phyloP scores from a whole-genome alignment of 2,797 vertebrate species.

The Sciurus carolinensis region DNA sequence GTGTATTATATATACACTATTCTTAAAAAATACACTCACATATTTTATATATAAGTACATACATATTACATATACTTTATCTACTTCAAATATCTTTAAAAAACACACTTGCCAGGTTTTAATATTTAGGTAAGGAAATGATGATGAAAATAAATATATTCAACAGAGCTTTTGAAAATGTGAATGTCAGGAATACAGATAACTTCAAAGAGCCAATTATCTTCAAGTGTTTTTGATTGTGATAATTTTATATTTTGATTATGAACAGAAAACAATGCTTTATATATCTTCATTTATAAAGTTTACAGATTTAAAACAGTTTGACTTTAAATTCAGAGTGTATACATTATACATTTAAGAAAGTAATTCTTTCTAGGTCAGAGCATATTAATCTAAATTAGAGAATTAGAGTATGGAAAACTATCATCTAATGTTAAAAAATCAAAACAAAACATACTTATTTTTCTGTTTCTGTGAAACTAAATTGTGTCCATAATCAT shows the following conservation, averaged over 20 bases:
- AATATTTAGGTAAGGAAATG: not conserved
- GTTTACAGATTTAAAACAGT: not conserved
- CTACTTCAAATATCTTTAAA: not conserved
- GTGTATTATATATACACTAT: not conserved
- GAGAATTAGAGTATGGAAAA: slow-evolving; percentile 25
- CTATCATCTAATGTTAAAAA: not conserved
- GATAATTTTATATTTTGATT: not conserved
- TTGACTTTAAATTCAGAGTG: not conserved
- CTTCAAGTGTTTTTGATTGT: not conserved
- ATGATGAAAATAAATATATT: not conserved
- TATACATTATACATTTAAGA: not conserved
- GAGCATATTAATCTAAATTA: not conserved
- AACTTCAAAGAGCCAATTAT: not conserved
- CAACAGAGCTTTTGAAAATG: not conserved
- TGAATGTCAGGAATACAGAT: not conserved
- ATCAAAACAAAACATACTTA: not conserved
- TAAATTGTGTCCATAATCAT: not conserved
- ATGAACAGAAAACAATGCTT: not conserved
- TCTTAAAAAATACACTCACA: not conserved
- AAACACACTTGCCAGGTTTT: not conserved
- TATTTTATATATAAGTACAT: too few relatives aligned
- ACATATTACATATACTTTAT: too few relatives aligned
- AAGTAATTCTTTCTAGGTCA: not conserved
- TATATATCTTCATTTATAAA: not conserved
- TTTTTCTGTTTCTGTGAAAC: not conserved